Evolutionary conservation across 2,797 vertebrate genomes (phyloP).

Genomic region (Hylomyscus alleni): DNA sequence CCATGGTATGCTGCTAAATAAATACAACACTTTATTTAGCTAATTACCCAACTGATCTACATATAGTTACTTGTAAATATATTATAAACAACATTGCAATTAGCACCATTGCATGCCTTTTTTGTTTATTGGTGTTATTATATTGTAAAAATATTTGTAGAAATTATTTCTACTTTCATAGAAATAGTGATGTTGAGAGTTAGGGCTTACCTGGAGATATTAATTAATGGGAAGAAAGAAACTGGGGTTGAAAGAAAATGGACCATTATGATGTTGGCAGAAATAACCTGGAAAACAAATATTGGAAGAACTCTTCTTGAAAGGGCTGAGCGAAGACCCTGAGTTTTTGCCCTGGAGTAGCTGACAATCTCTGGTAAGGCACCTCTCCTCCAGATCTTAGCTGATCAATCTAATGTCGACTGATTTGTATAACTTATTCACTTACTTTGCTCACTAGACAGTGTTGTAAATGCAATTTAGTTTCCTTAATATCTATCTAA

Average conservation of each 20-base stretch:
- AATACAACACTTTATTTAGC: constrained; percentile 49
- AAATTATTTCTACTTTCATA: background rate
- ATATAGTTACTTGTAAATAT: background rate
- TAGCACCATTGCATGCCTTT: background rate
- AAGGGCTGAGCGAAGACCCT: background rate
- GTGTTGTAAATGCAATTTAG: background rate
- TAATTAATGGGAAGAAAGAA: constrained; percentile 42
- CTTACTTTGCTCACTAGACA: background rate
- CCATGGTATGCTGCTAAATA: background rate
- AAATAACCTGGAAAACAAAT: background rate
- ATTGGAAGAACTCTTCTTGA: background rate
- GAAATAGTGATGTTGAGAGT: constrained; percentile 1
- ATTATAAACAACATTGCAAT: constrained; percentile 27
- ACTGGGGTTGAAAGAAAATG: background rate
- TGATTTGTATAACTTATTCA: constrained; percentile 5
- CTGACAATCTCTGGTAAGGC: background rate
- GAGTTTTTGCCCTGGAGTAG: background rate
- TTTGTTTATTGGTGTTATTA: constrained; percentile 54
- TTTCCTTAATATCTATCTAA: constrained; percentile 36
- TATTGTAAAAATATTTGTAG: background rate
- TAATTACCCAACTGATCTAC: background rate
- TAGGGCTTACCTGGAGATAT: constrained; percentile 10
- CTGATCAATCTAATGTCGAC: background rate
- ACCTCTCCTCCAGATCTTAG: background rate
- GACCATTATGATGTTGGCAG: background rate